A percentile compares a stretch with the other conserved stretches of the same genome.
Conservation (phyloP, 1,140 invertebrate genomes). For the Drosophila kikkawai region DNA sequence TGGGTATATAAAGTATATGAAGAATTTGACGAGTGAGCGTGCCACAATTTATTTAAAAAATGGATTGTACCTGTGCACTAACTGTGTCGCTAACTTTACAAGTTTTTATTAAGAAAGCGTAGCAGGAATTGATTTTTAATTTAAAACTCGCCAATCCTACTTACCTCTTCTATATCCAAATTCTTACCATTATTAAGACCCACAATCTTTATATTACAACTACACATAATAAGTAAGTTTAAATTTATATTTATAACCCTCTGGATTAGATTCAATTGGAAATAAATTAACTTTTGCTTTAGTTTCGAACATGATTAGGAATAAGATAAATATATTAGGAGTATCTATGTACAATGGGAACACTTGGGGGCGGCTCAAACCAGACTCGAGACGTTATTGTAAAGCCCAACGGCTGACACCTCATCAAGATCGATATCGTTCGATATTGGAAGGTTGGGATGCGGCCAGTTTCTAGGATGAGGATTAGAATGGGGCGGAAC, state of each 20-base stretch:
- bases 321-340: conserved; percentile 66
- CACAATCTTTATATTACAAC: background rate
- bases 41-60: no score
- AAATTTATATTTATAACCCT: conserved; percentile 23
- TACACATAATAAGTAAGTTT: background rate
- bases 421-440: conserved; percentile 63
- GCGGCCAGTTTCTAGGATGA: conserved; percentile 41
- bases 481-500: conserved; percentile 15
- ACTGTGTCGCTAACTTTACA: no score
- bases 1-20: no score
- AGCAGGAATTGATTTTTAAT: background rate
- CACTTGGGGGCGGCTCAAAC: conserved; percentile 45
- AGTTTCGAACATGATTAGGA: conserved; percentile 33
- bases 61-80: no score
- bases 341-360: conserved; percentile 61
- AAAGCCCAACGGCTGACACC: conserved; percentile 54
- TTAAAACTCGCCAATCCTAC: background rate
- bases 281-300: conserved; percentile 47
- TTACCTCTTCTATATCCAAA: no score
- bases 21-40: no score
- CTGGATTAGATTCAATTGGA: conserved; percentile 25
- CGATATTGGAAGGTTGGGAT: conserved; percentile 17
- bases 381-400: conserved; percentile 72
- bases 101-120: background rate
- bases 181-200: background rate